Evolutionary conservation across 2,888 invertebrate genomes (phyloP).

Genomic region (Amiota communis): DNA sequence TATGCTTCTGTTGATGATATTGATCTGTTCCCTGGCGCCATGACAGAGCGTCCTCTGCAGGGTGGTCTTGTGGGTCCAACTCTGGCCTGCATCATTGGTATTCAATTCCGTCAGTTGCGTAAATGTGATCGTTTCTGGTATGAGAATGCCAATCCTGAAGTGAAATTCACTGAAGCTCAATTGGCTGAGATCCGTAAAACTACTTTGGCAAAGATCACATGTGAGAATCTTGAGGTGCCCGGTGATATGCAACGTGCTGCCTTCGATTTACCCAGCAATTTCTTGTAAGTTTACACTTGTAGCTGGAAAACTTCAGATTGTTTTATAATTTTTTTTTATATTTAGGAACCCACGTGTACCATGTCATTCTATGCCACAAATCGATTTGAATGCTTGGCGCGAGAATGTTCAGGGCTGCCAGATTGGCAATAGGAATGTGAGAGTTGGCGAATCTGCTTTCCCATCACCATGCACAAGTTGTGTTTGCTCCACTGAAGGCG

Average conservation of each 20-base stretch:
- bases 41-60: slow-evolving; percentile 90
- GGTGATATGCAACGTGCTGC: slow-evolving; percentile 91
- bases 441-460: slow-evolving; percentile 87
- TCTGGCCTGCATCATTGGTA: slow-evolving; percentile 94
- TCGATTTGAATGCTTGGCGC: slow-evolving; percentile 88
- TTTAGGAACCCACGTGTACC: slow-evolving; percentile 87
- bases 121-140: slow-evolving; percentile 98
- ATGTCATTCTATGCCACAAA: slow-evolving; percentile 85
- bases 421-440: slow-evolving; percentile 85
- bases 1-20: slow-evolving; percentile 95
- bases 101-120: slow-evolving; percentile 91
- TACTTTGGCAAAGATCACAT: slow-evolving; percentile 88
- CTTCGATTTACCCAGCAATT: slow-evolving; percentile 92
- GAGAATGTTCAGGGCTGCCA: slow-evolving; percentile 87
- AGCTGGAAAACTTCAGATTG: not conserved
- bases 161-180: slow-evolving; percentile 89
- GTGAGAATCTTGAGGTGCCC: slow-evolving; percentile 90
- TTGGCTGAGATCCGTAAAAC: slow-evolving; percentile 89
- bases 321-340: not conserved
- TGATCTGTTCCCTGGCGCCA: slow-evolving; percentile 95
- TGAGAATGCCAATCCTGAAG: slow-evolving; percentile 86
- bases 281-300: slow-evolving; percentile 77
- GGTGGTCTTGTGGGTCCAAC: slow-evolving; percentile 96
- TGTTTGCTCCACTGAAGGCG: slow-evolving; percentile 88
- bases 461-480: slow-evolving; percentile 94